phyloP scores from a whole-genome alignment of 37 sponge, comb jelly and placozoan species.

The Dysidea cf. avara region DNA sequence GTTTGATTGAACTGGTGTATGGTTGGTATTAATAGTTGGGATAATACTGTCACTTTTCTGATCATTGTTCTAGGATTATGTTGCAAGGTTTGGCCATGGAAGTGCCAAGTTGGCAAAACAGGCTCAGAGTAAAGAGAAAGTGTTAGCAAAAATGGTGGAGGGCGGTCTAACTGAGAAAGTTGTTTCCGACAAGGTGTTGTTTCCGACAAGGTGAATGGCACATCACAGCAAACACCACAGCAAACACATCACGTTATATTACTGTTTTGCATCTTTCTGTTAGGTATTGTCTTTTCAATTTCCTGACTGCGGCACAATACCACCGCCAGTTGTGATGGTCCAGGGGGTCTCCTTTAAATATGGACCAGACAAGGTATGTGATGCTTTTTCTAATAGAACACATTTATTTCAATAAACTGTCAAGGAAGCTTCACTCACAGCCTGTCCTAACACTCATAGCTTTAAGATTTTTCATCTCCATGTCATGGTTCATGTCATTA shows the following conservation, averaged over 20 bases:
- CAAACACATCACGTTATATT: neutral
- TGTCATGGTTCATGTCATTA: neutral
- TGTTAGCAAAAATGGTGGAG: conserved; percentile 93
- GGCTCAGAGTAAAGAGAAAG: conserved; percentile 97
- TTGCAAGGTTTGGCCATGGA: conserved; percentile 93
- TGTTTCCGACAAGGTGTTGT: conserved; percentile 58
- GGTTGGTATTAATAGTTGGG: too few relatives aligned
- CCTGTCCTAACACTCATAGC: too few relatives aligned
- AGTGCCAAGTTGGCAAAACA: conserved; percentile 86
- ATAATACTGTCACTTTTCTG: too few relatives aligned
- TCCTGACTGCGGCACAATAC: conserved; percentile 88
- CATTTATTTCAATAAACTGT: conserved; percentile 1
- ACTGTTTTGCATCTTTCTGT: neutral
- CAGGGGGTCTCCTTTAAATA: conserved; percentile 87
- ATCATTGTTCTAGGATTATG: conserved; percentile 72
- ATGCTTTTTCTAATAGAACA: neutral
- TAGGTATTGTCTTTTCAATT: conserved; percentile 77
- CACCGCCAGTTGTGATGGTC: conserved; percentile 96
- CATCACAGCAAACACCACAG: neutral
- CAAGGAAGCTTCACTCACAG: neutral
- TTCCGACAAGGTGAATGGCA: too few relatives aligned
- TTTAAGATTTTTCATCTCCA: neutral
- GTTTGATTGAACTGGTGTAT: too few relatives aligned
- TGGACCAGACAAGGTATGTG: too few relatives aligned
- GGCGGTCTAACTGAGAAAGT: conserved; percentile 92